phyloP scores from a whole-genome alignment of 30 jellyfish, hydroid and myxozoan genomes.

The Pelagia noctiluca region DNA sequence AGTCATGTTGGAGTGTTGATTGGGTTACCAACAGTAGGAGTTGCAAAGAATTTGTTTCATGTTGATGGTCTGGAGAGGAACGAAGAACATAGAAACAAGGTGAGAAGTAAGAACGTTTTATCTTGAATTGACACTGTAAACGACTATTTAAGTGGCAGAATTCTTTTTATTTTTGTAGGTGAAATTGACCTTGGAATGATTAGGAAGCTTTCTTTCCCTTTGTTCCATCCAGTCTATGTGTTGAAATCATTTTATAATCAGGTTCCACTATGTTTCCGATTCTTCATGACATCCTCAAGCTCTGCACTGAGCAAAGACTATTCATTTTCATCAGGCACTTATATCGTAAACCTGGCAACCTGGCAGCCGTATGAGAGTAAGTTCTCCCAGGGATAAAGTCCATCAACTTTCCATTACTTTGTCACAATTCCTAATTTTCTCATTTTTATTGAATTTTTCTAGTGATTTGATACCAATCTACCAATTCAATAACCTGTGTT shows the following conservation, averaged over 20 bases:
- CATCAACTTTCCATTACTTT: neutral
- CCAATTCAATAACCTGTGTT: too few relatives aligned
- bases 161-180: neutral
- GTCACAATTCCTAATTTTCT: neutral
- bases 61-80: conserved; percentile 84
- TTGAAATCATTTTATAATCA: too few relatives aligned
- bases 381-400: neutral
- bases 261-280: too few relatives aligned
- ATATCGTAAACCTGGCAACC: neutral
- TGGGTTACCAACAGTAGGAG: conserved; percentile 92
- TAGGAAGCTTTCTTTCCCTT: neutral
- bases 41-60: conserved; percentile 91
- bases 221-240: neutral
- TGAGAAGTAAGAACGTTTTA: too few relatives aligned
- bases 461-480: neutral
- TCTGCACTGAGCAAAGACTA: too few relatives aligned
- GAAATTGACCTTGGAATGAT: neutral
- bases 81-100: conserved; percentile 56
- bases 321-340: too few relatives aligned
- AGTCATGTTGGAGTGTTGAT: conserved; percentile 90
- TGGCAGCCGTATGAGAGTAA: neutral
- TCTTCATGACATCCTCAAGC: too few relatives aligned
- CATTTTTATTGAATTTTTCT: neutral
- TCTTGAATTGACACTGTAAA: neutral
- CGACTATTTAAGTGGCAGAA: neutral